These are phyloP conservation scores for Argynnis bischoffii DNA, from an alignment of 2,888 invertebrate genomes.

Conservation along the genomic window DNA sequence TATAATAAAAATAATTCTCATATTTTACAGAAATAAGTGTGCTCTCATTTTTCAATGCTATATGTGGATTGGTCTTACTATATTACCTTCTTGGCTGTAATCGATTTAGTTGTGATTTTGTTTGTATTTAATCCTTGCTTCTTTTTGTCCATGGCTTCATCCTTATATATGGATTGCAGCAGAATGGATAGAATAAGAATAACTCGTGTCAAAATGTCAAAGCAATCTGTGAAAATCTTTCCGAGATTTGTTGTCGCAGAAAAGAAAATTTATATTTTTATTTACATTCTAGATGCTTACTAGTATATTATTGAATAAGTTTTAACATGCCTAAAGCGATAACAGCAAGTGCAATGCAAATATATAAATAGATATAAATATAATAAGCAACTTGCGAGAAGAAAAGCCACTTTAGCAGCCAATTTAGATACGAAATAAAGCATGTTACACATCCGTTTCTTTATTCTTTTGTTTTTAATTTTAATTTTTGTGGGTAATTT, in stretches of 20 bases:
- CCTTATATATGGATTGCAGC: too few relatives aligned
- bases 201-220: too few relatives aligned
- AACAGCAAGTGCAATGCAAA: conserved; percentile 44
- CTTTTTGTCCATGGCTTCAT: too few relatives aligned
- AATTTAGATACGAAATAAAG: conserved; percentile 42
- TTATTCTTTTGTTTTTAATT: neutral
- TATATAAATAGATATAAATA: conserved; percentile 55
- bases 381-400: conserved; percentile 49
- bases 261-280: too few relatives aligned
- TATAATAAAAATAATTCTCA: neutral
- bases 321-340: conserved; percentile 49
- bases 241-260: too few relatives aligned
- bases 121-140: too few relatives aligned
- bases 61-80: too few relatives aligned
- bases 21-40: neutral
- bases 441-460: conserved; percentile 33
- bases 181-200: too few relatives aligned
- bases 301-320: conserved; percentile 5
- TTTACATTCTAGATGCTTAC: neutral
- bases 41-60: too few relatives aligned
- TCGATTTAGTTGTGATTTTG: too few relatives aligned
- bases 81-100: too few relatives aligned
- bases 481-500: neutral
- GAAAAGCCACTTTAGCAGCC: conserved; percentile 46
- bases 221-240: too few relatives aligned